Evolutionary conservation across 2,797 vertebrate genomes (phyloP).

Genomic region (Sebastes minor): DNA sequence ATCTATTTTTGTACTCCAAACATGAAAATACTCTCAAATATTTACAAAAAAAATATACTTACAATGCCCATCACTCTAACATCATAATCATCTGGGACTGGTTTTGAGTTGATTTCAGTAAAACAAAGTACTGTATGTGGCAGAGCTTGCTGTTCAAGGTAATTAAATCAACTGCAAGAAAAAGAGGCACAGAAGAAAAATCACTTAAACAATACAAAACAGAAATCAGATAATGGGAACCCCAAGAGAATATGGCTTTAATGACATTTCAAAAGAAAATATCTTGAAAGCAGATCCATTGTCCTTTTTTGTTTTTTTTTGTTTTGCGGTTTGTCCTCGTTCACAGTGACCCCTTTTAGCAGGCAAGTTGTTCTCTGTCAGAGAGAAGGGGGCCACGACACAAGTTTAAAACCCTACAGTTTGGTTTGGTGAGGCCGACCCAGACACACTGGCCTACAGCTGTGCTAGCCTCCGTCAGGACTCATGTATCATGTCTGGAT

Average conservation of each 20-base stretch:
- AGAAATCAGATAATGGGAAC: slow-evolving; percentile 72
- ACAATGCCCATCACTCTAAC: slow-evolving; percentile 74
- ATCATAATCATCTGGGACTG: slow-evolving; percentile 57
- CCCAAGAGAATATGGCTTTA: slow-evolving; percentile 83
- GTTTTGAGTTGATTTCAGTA: slow-evolving; percentile 51
- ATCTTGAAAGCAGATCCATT: slow-evolving; percentile 66
- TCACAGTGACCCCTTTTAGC: slow-evolving; percentile 61
- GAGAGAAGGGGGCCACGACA: slow-evolving; percentile 45
- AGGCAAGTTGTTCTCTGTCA: slow-evolving; percentile 58
- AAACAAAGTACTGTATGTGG: slow-evolving; percentile 67
- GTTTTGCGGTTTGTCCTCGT: slow-evolving; percentile 23
- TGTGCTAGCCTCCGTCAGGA: slow-evolving; percentile 56
- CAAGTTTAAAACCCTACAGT: slow-evolving; percentile 53
- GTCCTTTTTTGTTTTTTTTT: slow-evolving; percentile 30
- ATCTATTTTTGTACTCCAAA: slow-evolving; percentile 79
- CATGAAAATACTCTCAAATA: slow-evolving; percentile 85
- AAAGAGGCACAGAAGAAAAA: slow-evolving; percentile 77
- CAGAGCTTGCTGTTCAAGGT: slow-evolving; percentile 73
- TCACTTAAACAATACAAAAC: slow-evolving; percentile 78
- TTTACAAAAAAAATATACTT: slow-evolving; percentile 80
- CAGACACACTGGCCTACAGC: slow-evolving; percentile 51
- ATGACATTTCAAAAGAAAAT: slow-evolving; percentile 73
- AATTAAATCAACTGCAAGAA: slow-evolving; percentile 66
- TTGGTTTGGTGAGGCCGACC: slow-evolving; percentile 32
- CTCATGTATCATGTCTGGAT: slow-evolving; percentile 68